Percentiles rank a stretch among this genome's conserved stretches.
Conservation (phyloP, 1,140 invertebrate species). For the Dreissena rostriformis region DNA sequence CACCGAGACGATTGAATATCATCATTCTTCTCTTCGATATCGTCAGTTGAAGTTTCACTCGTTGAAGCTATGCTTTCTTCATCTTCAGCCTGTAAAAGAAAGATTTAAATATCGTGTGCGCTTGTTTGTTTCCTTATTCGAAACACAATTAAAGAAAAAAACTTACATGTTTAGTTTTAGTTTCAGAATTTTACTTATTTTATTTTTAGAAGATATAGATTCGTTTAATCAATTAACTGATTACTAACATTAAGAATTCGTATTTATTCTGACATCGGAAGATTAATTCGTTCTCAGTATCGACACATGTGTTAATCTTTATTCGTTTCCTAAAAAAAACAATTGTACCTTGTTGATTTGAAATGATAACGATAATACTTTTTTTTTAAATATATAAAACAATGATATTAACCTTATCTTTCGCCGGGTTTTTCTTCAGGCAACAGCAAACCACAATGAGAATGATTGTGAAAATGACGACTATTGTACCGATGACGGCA, state of each 20-base stretch:
- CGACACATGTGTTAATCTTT: background rate
- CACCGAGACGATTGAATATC: background rate
- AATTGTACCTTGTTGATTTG: background rate
- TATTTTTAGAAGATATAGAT: no score
- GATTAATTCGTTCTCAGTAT: background rate
- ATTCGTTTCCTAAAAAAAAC: background rate
- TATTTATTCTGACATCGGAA: background rate
- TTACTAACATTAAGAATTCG: background rate
- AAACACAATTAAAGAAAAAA: background rate
- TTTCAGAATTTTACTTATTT: no score
- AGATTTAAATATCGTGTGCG: background rate
- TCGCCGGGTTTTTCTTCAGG: background rate
- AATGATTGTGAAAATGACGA: slow-evolving; percentile 9
- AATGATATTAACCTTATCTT: slow-evolving; percentile 8
- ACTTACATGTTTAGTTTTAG: background rate
- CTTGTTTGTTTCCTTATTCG: no score
- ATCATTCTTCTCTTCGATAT: background rate
- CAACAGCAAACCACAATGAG: slow-evolving; percentile 28
- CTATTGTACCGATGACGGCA: background rate
- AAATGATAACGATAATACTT: background rate
- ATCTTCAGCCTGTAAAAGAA: background rate
- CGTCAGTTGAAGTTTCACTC: no score
- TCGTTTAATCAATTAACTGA: background rate
- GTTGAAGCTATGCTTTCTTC: background rate
- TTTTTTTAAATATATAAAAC: background rate